phyloP scores from a whole-genome alignment of 2,888 invertebrate species.

The Itoplectis maculator region DNA sequence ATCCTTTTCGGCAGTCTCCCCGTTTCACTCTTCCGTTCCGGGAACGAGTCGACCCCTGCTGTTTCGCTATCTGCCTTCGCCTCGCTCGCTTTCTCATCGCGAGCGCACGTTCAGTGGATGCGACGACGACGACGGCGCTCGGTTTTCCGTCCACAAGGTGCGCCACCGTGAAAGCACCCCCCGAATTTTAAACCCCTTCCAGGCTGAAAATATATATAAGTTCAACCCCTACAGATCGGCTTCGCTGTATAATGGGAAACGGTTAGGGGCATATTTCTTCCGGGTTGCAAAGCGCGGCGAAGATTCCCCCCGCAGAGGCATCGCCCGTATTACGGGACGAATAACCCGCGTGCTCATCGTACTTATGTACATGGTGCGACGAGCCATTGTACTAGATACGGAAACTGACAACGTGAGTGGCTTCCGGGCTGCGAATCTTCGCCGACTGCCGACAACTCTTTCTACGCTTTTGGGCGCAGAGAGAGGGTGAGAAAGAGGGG shows the following conservation, averaged over 20 bases:
- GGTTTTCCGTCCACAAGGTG: constrained; percentile 67
- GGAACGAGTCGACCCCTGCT: constrained; percentile 53
- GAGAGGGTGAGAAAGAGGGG: no score
- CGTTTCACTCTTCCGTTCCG: constrained; percentile 65
- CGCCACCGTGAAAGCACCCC: constrained; percentile 33
- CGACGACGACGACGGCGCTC: no score
- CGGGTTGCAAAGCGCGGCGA: constrained; percentile 69
- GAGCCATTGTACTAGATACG: constrained; percentile 78
- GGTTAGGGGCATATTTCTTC: constrained; percentile 82
- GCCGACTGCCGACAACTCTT: constrained; percentile 14
- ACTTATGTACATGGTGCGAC: constrained; percentile 73
- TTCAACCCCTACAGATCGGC: constrained; percentile 74
- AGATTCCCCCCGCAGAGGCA: constrained; percentile 70
- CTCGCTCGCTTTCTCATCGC: constrained; percentile 26
- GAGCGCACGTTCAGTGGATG: constrained; percentile 12
- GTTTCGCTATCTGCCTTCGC: constrained; percentile 60
- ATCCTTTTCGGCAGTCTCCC: constrained; percentile 69
- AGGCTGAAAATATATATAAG: constrained; percentile 70
- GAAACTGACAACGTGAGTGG: constrained; percentile 76
- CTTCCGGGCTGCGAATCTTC: constrained; percentile 59
- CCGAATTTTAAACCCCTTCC: constrained; percentile 72
- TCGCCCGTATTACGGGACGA: constrained; percentile 41
- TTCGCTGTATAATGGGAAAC: constrained; percentile 79
- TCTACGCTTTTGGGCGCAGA: no score
- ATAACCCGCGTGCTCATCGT: constrained; percentile 59